These are phyloP conservation scores for Dorcus hopei DNA, from an alignment of 2,888 invertebrate species.

Conservation along the genomic window DNA sequence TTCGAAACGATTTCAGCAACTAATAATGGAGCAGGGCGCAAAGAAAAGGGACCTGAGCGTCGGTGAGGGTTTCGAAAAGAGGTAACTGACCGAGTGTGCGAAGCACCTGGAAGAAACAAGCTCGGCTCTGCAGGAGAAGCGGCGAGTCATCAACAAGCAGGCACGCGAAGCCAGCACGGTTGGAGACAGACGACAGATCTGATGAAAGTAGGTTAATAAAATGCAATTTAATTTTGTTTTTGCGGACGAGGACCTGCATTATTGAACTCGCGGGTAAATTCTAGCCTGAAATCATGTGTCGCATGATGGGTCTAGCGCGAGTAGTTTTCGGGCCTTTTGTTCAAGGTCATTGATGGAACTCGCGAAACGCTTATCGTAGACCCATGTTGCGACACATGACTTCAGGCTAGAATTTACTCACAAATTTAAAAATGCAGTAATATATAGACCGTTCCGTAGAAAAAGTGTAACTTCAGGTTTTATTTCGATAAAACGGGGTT, in stretches of 20 bases:
- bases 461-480: too few relatives aligned
- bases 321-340: too few relatives aligned
- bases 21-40: slow-evolving; percentile 51
- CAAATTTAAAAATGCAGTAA: too few relatives aligned
- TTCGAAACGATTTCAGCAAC: slow-evolving; percentile 42
- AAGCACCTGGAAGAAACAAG: slow-evolving; percentile 28
- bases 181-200: slow-evolving; percentile 53
- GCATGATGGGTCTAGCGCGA: too few relatives aligned
- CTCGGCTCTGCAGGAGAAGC: slow-evolving; percentile 49
- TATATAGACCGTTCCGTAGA: too few relatives aligned
- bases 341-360: too few relatives aligned
- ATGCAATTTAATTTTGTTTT: background rate
- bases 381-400: too few relatives aligned
- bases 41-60: slow-evolving; percentile 44
- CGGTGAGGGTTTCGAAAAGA: slow-evolving; percentile 35
- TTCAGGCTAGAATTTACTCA: too few relatives aligned
- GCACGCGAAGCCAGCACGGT: slow-evolving; percentile 49
- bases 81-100: slow-evolving; percentile 31
- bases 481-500: too few relatives aligned
- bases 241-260: background rate
- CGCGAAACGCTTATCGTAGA: too few relatives aligned
- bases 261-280: too few relatives aligned
- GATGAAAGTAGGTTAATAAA: slow-evolving; percentile 50
- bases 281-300: too few relatives aligned
- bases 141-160: slow-evolving; percentile 46